These are phyloP conservation scores for Paramuricea clavata DNA, from an alignment of 92 coral and sea anemone species.

Conservation along the genomic window DNA sequence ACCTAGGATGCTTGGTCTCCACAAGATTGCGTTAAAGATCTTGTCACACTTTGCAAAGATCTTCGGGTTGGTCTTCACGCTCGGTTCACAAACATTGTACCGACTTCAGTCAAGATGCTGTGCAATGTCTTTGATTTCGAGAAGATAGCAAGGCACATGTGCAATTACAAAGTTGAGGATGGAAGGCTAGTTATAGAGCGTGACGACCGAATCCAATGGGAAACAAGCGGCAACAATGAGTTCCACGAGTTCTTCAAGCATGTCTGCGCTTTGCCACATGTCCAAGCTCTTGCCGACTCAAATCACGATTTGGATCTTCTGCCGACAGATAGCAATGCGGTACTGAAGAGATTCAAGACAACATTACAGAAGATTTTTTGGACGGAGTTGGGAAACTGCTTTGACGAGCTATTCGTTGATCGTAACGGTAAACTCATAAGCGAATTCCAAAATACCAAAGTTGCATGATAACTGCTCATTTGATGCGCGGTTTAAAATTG, in stretches of 20 bases:
- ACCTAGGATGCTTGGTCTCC: conserved; percentile 2
- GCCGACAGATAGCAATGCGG: conserved; percentile 8
- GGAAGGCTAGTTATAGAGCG: not conserved
- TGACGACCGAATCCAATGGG: conserved; percentile 12
- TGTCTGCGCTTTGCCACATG: conserved; percentile 37
- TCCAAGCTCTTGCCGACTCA: conserved; percentile 26
- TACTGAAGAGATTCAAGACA: conserved; percentile 32
- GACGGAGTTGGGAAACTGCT: conserved; percentile 38
- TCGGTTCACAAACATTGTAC: conserved; percentile 11
- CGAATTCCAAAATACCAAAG: conserved; percentile 22
- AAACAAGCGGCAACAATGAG: conserved; percentile 7
- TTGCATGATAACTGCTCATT: conserved; percentile 7
- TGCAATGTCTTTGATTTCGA: conserved; percentile 5
- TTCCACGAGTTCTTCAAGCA: conserved; percentile 18
- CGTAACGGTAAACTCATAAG: not conserved
- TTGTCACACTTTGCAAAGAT: not conserved
- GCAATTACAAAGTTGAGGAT: not conserved
- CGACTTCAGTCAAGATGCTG: conserved; percentile 3
- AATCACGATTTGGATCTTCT: conserved; percentile 33
- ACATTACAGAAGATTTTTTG: conserved; percentile 32
- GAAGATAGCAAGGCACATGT: conserved; percentile 4
- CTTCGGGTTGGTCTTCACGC: conserved; percentile 12
- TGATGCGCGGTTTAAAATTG: conserved; percentile 27
- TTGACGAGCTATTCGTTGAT: conserved; percentile 23
- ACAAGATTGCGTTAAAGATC: conserved; percentile 14